Evolutionary conservation across 1,140 invertebrate genomes (phyloP), one percentile per base, ranked within the genome.

Genomic region (Goniozus legneri): DNA sequence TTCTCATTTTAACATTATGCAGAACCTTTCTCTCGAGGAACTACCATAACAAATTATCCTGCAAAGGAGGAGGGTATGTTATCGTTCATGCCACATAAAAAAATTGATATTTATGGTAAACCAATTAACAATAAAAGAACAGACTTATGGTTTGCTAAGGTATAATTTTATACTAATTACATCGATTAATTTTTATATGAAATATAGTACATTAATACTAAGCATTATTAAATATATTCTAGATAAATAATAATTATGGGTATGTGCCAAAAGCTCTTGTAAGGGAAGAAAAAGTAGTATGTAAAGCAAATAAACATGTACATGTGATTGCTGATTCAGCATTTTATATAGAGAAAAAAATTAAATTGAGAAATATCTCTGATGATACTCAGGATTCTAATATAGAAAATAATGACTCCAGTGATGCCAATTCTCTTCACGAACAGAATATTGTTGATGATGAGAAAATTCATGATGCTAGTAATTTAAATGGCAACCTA

Each of bases 111-210:
- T 48, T 83, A 76, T 47, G 89, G 87, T 65, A 90, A 89, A 73
- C 80, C 81, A 50, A 84, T 84, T 62, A 86, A 85, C 16, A 76
- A 56, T 2, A 79, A 4, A 27, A 6, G 84, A 53, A 62, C 56
- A 6, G 81, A 84, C 51, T 67, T 89, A 44, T 90, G 88, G 86
- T 87, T 83, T 55, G 84, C 83, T 16, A 80, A 83, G 75, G 79
- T 80, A 76, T 39, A 56, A 38, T 41, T 43, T 31, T 34, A 14
- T 47, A 12, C 21, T 8, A 33, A 39, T 40, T 19, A 19, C 12
- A 18, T 32, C 16, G 7, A 41, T 20, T 8, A 8, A 52, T 43
- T 36, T 51, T 44, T 27, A 4, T 27, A 27, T 27, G 24, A n/a
- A n/a, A n/a, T n/a, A n/a, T n/a, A n/a, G n/a, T n/a, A n/a, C 2